phyloP scores from a whole-genome alignment of 2,888 invertebrate genomes.

The Sinodicranocentrus sp. region DNA sequence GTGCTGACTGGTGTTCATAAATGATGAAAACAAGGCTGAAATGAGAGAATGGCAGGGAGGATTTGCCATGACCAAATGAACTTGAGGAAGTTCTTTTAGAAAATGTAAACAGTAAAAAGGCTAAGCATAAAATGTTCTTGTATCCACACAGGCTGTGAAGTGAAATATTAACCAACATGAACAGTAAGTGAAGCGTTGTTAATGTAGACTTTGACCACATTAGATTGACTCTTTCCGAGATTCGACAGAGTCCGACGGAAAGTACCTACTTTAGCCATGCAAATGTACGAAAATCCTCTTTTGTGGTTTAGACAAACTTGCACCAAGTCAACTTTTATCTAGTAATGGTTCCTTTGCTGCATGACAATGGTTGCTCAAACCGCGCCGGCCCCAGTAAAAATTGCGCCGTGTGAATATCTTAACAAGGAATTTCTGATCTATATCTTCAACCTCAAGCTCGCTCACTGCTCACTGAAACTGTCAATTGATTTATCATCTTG shows the following conservation, averaged over 20 bases:
- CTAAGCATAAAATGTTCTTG: background rate
- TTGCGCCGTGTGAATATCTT: conserved; percentile 41
- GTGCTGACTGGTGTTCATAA: background rate
- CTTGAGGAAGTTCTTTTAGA: background rate
- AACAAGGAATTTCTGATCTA: conserved; percentile 36
- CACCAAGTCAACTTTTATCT: conserved; percentile 33
- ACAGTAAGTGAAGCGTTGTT: background rate
- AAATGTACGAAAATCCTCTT: conserved; percentile 27
- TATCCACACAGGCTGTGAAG: background rate
- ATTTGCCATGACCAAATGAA: background rate
- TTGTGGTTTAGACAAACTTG: conserved; percentile 48
- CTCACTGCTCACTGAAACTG: background rate
- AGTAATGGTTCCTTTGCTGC: background rate
- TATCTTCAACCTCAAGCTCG: conserved; percentile 32
- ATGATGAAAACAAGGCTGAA: background rate
- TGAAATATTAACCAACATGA: background rate
- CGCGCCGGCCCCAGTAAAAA: background rate
- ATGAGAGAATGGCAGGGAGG: background rate
- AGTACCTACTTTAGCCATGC: background rate
- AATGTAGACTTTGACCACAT: background rate
- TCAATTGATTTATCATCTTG: conserved; percentile 45
- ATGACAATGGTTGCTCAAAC: background rate
- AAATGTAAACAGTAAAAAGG: conserved; percentile 9
- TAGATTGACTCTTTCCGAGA: conserved; percentile 20
- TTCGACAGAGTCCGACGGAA: background rate